Evolutionary conservation across 2,113 vertebrate genomes (phyloP).

Genomic region (Sylvia atricapilla): DNA sequence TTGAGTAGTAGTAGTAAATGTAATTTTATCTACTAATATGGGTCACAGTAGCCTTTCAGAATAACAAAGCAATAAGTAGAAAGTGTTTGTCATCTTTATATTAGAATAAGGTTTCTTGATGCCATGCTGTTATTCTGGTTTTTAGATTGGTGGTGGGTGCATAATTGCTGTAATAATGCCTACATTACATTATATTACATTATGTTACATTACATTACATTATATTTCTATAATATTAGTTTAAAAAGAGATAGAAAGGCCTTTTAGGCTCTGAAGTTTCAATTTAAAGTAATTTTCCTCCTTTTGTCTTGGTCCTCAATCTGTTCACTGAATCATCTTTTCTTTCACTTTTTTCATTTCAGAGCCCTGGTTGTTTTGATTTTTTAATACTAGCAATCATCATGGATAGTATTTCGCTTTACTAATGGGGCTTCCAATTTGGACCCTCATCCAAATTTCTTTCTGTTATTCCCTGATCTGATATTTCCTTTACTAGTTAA

Average conservation of each 20-base stretch:
- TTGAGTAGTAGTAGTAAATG: not conserved
- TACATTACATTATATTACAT: not conserved
- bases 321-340: not conserved
- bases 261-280: not conserved
- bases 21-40: not conserved
- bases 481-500: not conserved
- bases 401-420: not conserved
- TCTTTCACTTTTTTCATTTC: not conserved
- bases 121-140: not conserved
- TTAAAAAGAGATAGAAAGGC: not conserved
- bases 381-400: not conserved
- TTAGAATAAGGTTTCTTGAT: not conserved
- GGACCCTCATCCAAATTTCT: not conserved
- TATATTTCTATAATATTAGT: not conserved
- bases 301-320: not conserved
- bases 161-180: not conserved
- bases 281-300: not conserved
- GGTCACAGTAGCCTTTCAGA: not conserved
- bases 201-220: not conserved
- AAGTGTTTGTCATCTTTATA: not conserved
- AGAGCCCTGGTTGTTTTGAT: accelerated
- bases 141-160: not conserved
- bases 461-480: not conserved
- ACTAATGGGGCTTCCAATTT: not conserved
- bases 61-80: not conserved